These are phyloP conservation scores for Ophion slaviceki DNA, from an alignment of 2,888 invertebrate species.

Conservation along the genomic window DNA sequence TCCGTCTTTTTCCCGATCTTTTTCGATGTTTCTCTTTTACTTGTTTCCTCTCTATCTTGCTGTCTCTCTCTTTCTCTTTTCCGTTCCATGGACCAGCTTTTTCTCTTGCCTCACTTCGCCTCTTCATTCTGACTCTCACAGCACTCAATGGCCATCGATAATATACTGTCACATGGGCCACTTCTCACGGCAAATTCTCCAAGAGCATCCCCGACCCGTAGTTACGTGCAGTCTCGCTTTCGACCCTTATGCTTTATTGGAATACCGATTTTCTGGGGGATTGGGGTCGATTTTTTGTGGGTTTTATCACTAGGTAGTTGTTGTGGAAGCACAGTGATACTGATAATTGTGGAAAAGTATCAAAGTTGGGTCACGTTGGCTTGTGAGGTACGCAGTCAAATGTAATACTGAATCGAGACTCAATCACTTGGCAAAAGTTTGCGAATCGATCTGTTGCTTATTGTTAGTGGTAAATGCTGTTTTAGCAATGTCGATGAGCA, in stretches of 20 bases:
- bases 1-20: constrained; percentile 44
- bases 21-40: constrained; percentile 35
- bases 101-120: constrained; percentile 14
- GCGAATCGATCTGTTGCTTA: too few relatives aligned
- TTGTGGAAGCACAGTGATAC: too few relatives aligned
- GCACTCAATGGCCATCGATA: constrained; percentile 65
- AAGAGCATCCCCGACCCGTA: constrained; percentile 7
- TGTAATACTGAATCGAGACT: too few relatives aligned
- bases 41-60: constrained; percentile 20
- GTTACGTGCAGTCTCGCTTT: constrained; percentile 62
- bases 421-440: too few relatives aligned
- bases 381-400: too few relatives aligned
- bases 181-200: constrained; percentile 41
- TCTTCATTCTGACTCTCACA: constrained; percentile 59
- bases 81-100: too few relatives aligned
- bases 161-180: constrained; percentile 40
- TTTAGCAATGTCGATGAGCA: too few relatives aligned
- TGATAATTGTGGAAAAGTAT: too few relatives aligned
- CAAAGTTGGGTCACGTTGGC: too few relatives aligned
- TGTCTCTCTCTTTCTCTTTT: not conserved
- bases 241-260: constrained; percentile 75
- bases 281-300: too few relatives aligned
- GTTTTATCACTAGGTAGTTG: too few relatives aligned
- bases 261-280: constrained; percentile 68
- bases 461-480: too few relatives aligned